Conservation (phyloP, 2,888 invertebrate genomes). For the Pseudococcus longispinus region DNA sequence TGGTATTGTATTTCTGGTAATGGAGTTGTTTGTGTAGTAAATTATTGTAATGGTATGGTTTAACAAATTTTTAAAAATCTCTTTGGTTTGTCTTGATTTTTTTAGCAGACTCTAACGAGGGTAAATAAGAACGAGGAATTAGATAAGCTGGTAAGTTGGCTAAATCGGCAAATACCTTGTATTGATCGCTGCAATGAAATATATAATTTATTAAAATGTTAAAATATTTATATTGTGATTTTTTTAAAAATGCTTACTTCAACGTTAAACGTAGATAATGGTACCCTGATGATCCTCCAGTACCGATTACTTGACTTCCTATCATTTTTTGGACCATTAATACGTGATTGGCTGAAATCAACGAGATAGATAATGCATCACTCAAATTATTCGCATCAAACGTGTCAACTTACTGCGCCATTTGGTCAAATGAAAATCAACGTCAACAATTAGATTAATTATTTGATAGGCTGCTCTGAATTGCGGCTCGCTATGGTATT, state of each 20-base stretch:
- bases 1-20: not conserved
- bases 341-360: constrained; percentile 89
- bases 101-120: constrained; percentile 71
- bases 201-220: constrained; percentile 60
- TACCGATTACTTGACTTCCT: constrained; percentile 93
- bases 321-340: constrained; percentile 99
- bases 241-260: constrained; percentile 69
- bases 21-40: not conserved
- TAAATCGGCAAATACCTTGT: constrained; percentile 96
- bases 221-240: constrained; percentile 35
- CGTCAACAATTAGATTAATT: constrained; percentile 92
- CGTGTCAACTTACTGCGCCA: constrained; percentile 88
- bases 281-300: constrained; percentile 98
- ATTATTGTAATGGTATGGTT: not conserved
- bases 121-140: constrained; percentile 89
- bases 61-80: not conserved
- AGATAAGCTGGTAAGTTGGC: constrained; percentile 97
- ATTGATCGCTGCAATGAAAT: constrained; percentile 81
- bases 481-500: constrained; percentile 95
- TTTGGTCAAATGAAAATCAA: constrained; percentile 96
- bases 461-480: constrained; percentile 98
- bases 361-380: no score
- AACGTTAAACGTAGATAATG: constrained; percentile 95
- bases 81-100: not conserved
- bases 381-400: not conserved